Conservation (phyloP, 2,797 vertebrate species). For the Peromyscus attwateri region DNA sequence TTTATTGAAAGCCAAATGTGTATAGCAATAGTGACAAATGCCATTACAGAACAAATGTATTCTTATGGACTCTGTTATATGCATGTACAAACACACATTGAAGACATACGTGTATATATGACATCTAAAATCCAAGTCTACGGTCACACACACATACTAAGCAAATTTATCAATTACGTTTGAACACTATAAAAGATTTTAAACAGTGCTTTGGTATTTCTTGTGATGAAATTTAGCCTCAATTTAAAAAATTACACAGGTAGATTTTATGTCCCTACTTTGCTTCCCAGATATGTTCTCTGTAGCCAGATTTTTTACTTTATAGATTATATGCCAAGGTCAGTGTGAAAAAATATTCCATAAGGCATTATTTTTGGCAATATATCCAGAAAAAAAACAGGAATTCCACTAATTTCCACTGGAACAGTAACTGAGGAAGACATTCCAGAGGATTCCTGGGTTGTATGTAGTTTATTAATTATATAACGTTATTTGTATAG, state of each 20-base stretch:
- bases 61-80: background rate
- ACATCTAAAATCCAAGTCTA: background rate
- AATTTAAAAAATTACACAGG: slow-evolving; percentile 19
- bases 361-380: slow-evolving; percentile 18
- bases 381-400: slow-evolving; percentile 52
- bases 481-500: background rate
- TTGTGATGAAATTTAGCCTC: slow-evolving; percentile 18
- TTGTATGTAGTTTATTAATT: background rate
- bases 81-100: background rate
- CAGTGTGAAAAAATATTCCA: slow-evolving; percentile 26
- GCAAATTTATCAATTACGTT: slow-evolving; percentile 6
- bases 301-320: background rate
- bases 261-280: slow-evolving; percentile 13
- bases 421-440: background rate
- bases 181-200: slow-evolving; percentile 10
- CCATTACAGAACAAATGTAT: background rate
- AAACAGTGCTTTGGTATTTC: background rate
- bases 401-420: slow-evolving; percentile 12
- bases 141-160: background rate
- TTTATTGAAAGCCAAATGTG: slow-evolving; percentile 29
- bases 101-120: background rate
- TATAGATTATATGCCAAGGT: slow-evolving; percentile 16
- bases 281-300: background rate
- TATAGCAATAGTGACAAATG: slow-evolving; percentile 4
- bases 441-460: background rate